Conservation (phyloP, 2,113 vertebrate genomes). For the Zeus faber region DNA sequence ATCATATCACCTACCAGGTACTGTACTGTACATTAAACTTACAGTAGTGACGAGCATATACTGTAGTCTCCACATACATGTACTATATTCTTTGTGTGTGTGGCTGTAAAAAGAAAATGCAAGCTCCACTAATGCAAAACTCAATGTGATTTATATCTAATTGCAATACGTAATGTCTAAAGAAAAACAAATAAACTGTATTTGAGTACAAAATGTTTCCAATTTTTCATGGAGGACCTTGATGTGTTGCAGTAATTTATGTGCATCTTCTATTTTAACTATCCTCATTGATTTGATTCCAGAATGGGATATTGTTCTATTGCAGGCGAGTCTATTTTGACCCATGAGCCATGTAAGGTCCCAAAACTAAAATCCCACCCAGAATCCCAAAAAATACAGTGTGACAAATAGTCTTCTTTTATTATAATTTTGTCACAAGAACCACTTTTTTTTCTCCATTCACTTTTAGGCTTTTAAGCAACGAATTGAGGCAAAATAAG, state of each 20-base stretch:
- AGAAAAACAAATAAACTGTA: slow-evolving; percentile 49
- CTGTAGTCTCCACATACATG: slow-evolving; percentile 43
- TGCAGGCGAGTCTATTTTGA: slow-evolving; percentile 6
- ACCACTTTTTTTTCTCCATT: too few relatives aligned
- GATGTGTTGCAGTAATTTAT: too few relatives aligned
- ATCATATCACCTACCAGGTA: slow-evolving; percentile 28
- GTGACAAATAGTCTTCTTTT: too few relatives aligned
- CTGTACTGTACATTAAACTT: slow-evolving; percentile 52
- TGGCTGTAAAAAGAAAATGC: slow-evolving; percentile 40
- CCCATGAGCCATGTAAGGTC: too few relatives aligned
- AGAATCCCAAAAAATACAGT: too few relatives aligned
- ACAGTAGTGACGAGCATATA: slow-evolving; percentile 65
- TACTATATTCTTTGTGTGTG: slow-evolving; percentile 45
- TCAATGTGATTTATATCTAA: slow-evolving; percentile 43
- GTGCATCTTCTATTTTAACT: too few relatives aligned
- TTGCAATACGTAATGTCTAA: slow-evolving; percentile 48
- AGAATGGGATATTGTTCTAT: background rate
- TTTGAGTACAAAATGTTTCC: slow-evolving; percentile 37
- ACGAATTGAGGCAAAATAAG: too few relatives aligned
- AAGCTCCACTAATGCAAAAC: slow-evolving; percentile 47
- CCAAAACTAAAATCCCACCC: too few relatives aligned
- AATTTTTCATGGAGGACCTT: slow-evolving; percentile 12
- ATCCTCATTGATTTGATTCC: background rate
- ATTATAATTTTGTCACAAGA: too few relatives aligned
- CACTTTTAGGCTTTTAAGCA: too few relatives aligned